Base-by-base conservation (phyloP, 30 jellyfish, hydroid and myxozoan genomes). In the Turritopsis dohrnii region DNA sequence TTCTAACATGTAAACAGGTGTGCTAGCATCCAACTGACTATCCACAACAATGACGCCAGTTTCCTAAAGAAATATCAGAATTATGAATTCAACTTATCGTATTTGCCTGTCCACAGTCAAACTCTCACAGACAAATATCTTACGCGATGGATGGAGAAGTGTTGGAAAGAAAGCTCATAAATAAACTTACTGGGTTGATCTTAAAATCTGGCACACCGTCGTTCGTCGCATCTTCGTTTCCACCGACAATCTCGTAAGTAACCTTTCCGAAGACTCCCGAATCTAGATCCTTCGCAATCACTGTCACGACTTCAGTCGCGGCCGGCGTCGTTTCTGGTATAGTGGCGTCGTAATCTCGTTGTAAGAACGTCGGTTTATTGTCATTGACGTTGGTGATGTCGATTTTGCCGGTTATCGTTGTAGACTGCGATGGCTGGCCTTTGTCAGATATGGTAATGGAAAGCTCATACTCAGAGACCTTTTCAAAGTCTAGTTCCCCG, bases 401-500 rank as follows among this genome's bases (percentile, higher is more conserved):
- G 30, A 69, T 27, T n/a, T 23, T 69, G 30, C 28, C 77, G 19
- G 16, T 69, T 69, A 69, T 69, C 8, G 77, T 69, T n/a, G 77
- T 69, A 69, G 77, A 69, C 52, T 19, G 77, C 17, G 77, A 69
- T 19, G 77, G 77, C 22, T 23, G 30, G 9, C 77, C 77, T 69
- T 69, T 69, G 22, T 69, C 77, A n/a, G 77, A n/a, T 69, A 69
- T 69, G 9, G 1, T 69, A n/a, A 69, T 27, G 19, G 77, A 7
- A 23, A 69, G 77, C 30, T 1, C 16, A 27, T 69, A 69, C 19
- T 69, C 31, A 9, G 28, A n/a, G 22, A 69, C 77, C 28, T 23
- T 69, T 69, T 69, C 77, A 69, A n/a, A 69, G 77, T 69, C 77
- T 23, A 69, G 77, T 69, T 69, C 77, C 19, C 30, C 30, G 22